phyloP scores from a whole-genome alignment of 2,797 vertebrate genomes.

The Nannoperca australis region DNA sequence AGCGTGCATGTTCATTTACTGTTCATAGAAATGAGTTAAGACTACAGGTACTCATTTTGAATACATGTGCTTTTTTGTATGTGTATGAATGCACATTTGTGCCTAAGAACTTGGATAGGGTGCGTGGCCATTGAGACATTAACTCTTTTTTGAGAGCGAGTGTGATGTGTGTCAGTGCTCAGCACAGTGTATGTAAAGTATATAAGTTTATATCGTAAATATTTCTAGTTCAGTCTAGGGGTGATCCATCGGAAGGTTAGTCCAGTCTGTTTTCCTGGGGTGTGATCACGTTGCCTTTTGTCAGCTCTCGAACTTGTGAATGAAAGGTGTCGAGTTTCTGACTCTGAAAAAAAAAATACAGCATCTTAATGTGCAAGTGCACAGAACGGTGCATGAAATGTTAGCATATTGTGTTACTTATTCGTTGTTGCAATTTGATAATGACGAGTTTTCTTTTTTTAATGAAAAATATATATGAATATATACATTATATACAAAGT shows the following conservation, averaged over 20 bases:
- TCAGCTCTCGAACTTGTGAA: conserved; percentile 87
- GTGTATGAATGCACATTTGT: conserved; percentile 88
- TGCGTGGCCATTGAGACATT: conserved; percentile 89
- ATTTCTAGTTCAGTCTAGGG: conserved; percentile 84
- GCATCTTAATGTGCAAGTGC: conserved; percentile 87
- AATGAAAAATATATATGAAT: conserved; percentile 86
- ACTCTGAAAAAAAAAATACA: conserved; percentile 77
- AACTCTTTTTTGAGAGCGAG: conserved; percentile 84
- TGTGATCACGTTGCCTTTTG: conserved; percentile 88
- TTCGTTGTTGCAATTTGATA: conserved; percentile 87
- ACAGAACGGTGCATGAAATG: conserved; percentile 84
- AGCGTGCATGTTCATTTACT: conserved; percentile 75
- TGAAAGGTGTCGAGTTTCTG: conserved; percentile 86
- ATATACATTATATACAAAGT: conserved; percentile 89
- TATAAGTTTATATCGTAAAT: conserved; percentile 79
- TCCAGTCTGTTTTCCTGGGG: conserved; percentile 79
- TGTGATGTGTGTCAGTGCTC: conserved; percentile 79
- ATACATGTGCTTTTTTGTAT: conserved; percentile 72
- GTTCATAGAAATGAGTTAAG: conserved; percentile 80
- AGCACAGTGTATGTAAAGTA: conserved; percentile 83
- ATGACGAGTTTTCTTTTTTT: conserved; percentile 85
- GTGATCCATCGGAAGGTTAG: conserved; percentile 81
- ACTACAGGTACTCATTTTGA: conserved; percentile 84
- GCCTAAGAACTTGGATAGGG: conserved; percentile 88
- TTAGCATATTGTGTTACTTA: conserved; percentile 89